Percentiles rank a stretch among this genome's conserved stretches.
Evolutionary conservation across 2,113 vertebrate species (phyloP).

Genomic region (Microtus ochrogaster): DNA sequence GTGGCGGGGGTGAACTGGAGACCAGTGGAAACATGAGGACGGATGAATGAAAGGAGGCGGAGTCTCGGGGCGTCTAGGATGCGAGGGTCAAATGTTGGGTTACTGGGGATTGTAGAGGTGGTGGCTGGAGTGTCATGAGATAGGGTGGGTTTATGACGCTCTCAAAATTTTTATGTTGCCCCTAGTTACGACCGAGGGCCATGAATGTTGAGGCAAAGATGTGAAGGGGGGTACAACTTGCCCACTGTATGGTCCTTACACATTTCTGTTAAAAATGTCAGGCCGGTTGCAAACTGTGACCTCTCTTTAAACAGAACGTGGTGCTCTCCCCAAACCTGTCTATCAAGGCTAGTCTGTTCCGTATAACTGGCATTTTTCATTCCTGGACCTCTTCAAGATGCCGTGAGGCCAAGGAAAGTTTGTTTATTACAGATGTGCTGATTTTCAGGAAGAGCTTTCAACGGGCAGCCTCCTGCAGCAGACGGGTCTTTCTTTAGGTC

Average conservation of each 20-base stretch:
- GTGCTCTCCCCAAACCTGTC: neutral
- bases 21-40: neutral
- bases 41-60: neutral
- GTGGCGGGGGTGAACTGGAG: neutral
- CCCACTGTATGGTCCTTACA: neutral
- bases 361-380: neutral
- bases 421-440: neutral
- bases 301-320: fast-evolving
- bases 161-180: neutral
- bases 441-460: neutral
- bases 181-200: neutral
- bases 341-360: neutral
- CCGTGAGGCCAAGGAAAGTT: neutral
- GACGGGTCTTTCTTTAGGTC: neutral
- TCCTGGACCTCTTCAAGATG: neutral
- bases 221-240: fast-evolving
- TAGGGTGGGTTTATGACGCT: neutral
- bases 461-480: neutral
- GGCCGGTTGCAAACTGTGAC: neutral
- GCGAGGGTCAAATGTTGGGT: neutral
- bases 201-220: neutral
- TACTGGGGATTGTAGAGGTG: neutral
- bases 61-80: neutral
- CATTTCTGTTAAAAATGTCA: neutral
- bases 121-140: too few species aligned